phyloP scores from a whole-genome alignment of 1,140 invertebrate species.

The Cydia strobilella region DNA sequence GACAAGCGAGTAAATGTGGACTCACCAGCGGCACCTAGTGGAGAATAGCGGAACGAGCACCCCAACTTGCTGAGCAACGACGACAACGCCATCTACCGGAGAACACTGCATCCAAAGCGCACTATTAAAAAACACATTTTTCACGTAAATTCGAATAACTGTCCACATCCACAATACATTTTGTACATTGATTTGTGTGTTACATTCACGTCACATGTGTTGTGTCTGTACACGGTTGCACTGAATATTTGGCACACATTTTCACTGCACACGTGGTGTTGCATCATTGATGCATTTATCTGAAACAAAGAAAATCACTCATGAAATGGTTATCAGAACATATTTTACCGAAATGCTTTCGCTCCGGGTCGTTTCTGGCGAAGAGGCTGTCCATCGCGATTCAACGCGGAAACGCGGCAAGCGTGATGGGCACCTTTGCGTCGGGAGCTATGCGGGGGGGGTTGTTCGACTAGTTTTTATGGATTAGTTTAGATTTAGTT shows the following conservation, averaged over 20 bases:
- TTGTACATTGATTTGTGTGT: constrained; percentile 51
- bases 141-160: constrained; percentile 33
- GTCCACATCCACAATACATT: constrained; percentile 47
- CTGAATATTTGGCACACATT: constrained; percentile 54
- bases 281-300: constrained; percentile 63
- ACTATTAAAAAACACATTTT: constrained; percentile 58
- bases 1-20: constrained; percentile 36
- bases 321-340: constrained; percentile 29
- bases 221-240: constrained; percentile 52
- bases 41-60: constrained; percentile 50
- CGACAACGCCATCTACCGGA: constrained; percentile 66
- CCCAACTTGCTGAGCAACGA: constrained; percentile 58
- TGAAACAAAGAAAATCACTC: constrained; percentile 59
- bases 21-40: constrained; percentile 69
- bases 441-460: no score
- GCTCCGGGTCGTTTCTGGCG: no score
- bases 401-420: no score
- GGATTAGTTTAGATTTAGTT: no score
- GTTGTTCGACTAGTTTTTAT: no score
- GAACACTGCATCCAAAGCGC: constrained; percentile 76
- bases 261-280: constrained; percentile 62
- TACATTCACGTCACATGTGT: constrained; percentile 39
- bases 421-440: no score
- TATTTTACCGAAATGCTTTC: no score
- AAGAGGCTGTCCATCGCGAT: no score